Evolutionary conservation across 2,888 invertebrate genomes (phyloP).

Genomic region (Drosophila formosana): DNA sequence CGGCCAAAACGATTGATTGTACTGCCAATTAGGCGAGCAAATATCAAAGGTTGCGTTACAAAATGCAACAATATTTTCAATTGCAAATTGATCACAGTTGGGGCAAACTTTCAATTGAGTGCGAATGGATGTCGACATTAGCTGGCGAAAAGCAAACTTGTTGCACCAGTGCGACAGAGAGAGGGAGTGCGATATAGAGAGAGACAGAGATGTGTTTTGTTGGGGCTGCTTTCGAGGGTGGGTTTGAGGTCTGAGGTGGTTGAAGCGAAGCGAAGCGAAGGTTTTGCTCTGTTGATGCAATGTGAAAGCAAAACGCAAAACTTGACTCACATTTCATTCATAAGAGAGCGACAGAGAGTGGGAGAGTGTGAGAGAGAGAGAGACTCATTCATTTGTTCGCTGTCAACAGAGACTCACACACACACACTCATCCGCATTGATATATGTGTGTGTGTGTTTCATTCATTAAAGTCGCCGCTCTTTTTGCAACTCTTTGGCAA

Average conservation of each 20-base stretch:
- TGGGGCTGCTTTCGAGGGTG: constrained; percentile 6
- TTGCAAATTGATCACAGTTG: background rate
- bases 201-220: background rate
- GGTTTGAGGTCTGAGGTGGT: background rate
- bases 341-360: constrained; percentile 26
- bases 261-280: background rate
- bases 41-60: background rate
- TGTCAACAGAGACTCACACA: constrained; percentile 36
- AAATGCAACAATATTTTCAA: constrained; percentile 4
- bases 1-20: too few relatives aligned
- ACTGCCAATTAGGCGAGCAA: background rate
- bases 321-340: constrained; percentile 64
- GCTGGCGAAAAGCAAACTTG: constrained; percentile 6
- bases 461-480: constrained; percentile 62
- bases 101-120: background rate
- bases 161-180: constrained; percentile 1
- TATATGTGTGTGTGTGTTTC: constrained; percentile 32
- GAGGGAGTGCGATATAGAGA: background rate
- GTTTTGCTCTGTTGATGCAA: constrained; percentile 11
- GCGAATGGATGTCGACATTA: background rate
- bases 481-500: constrained; percentile 49
- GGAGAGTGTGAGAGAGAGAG: constrained; percentile 31
- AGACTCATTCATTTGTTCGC: constrained; percentile 52
- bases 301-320: constrained; percentile 40
- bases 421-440: constrained; percentile 14